phyloP scores from a whole-genome alignment of 2,888 invertebrate species.

The Maniola hyperantus region DNA sequence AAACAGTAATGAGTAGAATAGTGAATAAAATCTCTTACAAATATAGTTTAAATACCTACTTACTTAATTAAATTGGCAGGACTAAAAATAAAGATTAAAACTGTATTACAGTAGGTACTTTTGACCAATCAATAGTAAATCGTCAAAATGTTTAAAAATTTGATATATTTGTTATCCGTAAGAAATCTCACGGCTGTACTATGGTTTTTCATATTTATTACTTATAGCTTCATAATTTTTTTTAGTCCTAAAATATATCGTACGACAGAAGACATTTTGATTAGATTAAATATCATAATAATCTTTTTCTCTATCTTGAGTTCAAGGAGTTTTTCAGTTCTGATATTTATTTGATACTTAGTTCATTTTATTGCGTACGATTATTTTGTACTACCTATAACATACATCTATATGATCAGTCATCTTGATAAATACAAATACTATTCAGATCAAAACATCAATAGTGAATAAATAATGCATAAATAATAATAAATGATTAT shows the following conservation, averaged over 20 bases:
- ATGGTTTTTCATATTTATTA: not conserved
- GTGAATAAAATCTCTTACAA: not conserved
- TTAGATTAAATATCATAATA: constrained; percentile 2
- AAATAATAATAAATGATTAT: not conserved
- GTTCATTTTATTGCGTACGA: not conserved
- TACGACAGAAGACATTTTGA: not conserved
- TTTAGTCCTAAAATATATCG: not conserved
- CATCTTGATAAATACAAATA: no score
- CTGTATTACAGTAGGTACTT: no score
- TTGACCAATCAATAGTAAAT: no score
- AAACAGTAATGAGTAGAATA: not conserved
- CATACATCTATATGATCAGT: no score
- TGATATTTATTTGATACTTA: not conserved
- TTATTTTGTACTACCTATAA: not conserved
- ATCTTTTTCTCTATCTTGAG: not conserved
- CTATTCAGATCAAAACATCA: no score
- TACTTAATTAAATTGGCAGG: no score
- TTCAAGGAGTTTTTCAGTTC: not conserved
- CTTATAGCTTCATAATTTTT: no score
- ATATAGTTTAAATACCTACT: no score
- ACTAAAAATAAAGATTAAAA: no score
- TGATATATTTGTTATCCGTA: no score
- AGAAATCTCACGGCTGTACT: not conserved
- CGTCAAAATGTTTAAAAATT: no score
- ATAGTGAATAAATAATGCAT: not conserved